Base-by-base conservation (phyloP, 2,888 invertebrate species). In the Andrena haemorrhoa region DNA sequence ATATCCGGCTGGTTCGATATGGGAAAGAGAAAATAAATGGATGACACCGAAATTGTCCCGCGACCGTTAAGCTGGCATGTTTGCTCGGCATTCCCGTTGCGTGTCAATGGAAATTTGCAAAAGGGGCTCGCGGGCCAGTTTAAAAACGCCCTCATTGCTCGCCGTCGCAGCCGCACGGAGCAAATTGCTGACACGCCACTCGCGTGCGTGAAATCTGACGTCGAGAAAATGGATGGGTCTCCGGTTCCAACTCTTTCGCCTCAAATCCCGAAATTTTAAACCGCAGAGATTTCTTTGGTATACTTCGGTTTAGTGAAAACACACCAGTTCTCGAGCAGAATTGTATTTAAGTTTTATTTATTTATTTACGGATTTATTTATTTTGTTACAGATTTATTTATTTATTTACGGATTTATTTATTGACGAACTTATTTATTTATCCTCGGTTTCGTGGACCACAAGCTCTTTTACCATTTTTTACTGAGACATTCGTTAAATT, bases 21-120 rank as follows among this genome's bases (percentile, higher is more conserved):
- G 79, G 81, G 83, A 84, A 87, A 83, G 88, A 89, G 89, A 89
- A 89, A 89, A 87, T 79, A 82, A 77, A 83, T 64, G 76, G 49
- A 76, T 53, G 72, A 71, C 75, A 79, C 86, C 83, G 77, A 86
- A 88, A 84, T 83, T 82, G 86, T 82, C 75, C 35, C 65, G 74
- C 68, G 77, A 86, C 86, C 86, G 82, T 88, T 88, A 79, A 82
- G 31, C 68, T 33, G 65, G 53, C 81, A 69, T 71, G 76, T 75
- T 23, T 77, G 79, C 78, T 73, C 60, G 73, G 61, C 56, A 84
- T 88, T 82, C 80, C 68, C 71, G 81, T 77, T 75, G 87, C 84
- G 80, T 85, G 85, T 78, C 84, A 82, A 91, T 89, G 80, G 85
- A 84, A 87, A 86, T 86, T 85, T 85, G 75, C 69, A 77, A 41